Percentiles rank a stretch among this genome's conserved stretches.
Conservation (phyloP, 2,888 invertebrate species). For the Rhodophaea formosa region DNA sequence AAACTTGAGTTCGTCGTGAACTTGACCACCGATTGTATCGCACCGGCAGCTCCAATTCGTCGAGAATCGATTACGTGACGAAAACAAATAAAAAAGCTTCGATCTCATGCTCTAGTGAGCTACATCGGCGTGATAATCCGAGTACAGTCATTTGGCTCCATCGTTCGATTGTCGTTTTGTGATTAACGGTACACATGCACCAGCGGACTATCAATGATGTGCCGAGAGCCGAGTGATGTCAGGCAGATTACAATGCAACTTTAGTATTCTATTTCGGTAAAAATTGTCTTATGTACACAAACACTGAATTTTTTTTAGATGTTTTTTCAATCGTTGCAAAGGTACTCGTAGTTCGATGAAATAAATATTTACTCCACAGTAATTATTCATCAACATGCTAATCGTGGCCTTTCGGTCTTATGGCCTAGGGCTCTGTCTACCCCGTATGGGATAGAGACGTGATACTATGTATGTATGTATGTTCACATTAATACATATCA, state of each 20-base stretch:
- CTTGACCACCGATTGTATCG: slow-evolving; percentile 22
- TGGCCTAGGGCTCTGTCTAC: too few species aligned
- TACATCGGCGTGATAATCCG: slow-evolving; percentile 44
- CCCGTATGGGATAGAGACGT: too few species aligned
- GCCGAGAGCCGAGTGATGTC: not conserved
- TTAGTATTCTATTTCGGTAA: not conserved
- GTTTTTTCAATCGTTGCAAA: too few species aligned
- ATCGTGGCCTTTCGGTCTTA: too few species aligned
- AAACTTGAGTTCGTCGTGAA: slow-evolving; percentile 12
- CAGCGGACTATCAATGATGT: slow-evolving; percentile 4
- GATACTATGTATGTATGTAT: too few species aligned
- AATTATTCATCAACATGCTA: too few species aligned
- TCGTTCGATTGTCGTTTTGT: slow-evolving; percentile 11
- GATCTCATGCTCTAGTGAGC: slow-evolving; percentile 61
- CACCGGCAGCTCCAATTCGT: slow-evolving; percentile 36
- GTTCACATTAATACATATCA: too few species aligned
- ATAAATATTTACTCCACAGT: too few species aligned
- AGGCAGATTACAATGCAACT: not conserved
- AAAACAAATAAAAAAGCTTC: slow-evolving; percentile 36
- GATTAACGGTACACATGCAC: slow-evolving; percentile 6
- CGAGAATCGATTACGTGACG: slow-evolving; percentile 47
- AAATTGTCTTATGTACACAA: not conserved
- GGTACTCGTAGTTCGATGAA: too few species aligned
- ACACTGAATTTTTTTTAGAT: not conserved
- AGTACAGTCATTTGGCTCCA: slow-evolving; percentile 17